Evolutionary conservation across 2,888 invertebrate species (phyloP).

Genomic region (Rosalia funebris): DNA sequence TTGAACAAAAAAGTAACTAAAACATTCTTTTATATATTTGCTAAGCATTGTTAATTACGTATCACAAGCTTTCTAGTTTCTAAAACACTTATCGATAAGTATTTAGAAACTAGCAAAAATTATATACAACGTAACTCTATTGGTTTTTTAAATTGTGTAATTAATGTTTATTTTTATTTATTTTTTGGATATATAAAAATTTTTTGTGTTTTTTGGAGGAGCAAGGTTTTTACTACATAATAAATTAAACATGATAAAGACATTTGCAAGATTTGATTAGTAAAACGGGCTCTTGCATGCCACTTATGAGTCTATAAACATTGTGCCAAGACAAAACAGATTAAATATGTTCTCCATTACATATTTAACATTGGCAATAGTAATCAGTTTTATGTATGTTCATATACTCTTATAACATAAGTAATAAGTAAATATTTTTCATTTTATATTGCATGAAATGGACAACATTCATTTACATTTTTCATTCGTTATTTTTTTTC

Average conservation of each 20-base stretch:
- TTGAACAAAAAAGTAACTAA: constrained; percentile 10
- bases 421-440: too few relatives aligned
- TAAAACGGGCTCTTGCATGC: too few relatives aligned
- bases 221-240: constrained; percentile 6
- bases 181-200: constrained; percentile 13
- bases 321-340: too few relatives aligned
- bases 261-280: not conserved
- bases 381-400: too few relatives aligned
- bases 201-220: constrained; percentile 10
- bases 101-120: constrained; percentile 26
- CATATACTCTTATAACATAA: too few relatives aligned
- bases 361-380: too few relatives aligned
- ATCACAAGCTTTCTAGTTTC: constrained; percentile 28
- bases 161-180: not conserved
- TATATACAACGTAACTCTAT: constrained; percentile 24
- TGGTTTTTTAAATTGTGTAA: constrained; percentile 5
- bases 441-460: too few relatives aligned
- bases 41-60: constrained; percentile 28
- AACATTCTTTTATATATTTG: constrained; percentile 16
- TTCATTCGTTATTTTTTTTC: too few relatives aligned
- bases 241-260: not conserved
- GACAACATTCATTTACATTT: too few relatives aligned
- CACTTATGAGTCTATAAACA: too few relatives aligned
- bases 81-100: constrained; percentile 15
- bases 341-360: too few relatives aligned